phyloP scores from a whole-genome alignment of 2,888 invertebrate genomes.

The Argynnis bischoffii region DNA sequence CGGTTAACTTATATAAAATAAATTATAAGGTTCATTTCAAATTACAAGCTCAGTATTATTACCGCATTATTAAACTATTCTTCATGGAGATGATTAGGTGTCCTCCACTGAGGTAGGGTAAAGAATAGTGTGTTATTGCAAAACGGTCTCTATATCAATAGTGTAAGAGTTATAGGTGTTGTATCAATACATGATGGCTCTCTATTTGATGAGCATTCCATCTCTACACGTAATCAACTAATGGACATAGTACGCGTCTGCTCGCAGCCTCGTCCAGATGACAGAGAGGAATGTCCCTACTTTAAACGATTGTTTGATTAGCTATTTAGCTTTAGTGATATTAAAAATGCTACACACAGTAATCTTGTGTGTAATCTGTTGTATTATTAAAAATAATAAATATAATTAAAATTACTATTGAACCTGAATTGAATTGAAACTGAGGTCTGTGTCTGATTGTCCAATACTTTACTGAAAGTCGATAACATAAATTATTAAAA shows the following conservation, averaged over 20 bases:
- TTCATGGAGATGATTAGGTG: constrained; percentile 1
- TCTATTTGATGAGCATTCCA: constrained; percentile 38
- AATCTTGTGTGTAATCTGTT: too few species aligned
- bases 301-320: constrained; percentile 20
- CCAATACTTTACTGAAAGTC: too few species aligned
- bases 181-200: constrained; percentile 24
- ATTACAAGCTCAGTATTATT: background rate
- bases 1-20: background rate
- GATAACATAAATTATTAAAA: too few species aligned
- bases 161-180: constrained; percentile 12
- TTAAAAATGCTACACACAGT: background rate
- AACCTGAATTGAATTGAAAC: too few species aligned
- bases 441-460: too few species aligned
- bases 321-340: constrained; percentile 6
- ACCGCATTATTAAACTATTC: background rate
- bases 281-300: constrained; percentile 10
- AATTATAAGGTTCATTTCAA: background rate
- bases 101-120: too few species aligned
- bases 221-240: constrained; percentile 38
- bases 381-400: too few species aligned
- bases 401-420: too few species aligned
- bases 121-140: background rate
- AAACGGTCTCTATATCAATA: constrained; percentile 17
- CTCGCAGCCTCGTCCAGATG: constrained; percentile 21
- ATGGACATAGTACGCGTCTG: constrained; percentile 24